Evolutionary conservation across 2,888 invertebrate species (phyloP).

Genomic region (Pristionchus fissidentatus): DNA sequence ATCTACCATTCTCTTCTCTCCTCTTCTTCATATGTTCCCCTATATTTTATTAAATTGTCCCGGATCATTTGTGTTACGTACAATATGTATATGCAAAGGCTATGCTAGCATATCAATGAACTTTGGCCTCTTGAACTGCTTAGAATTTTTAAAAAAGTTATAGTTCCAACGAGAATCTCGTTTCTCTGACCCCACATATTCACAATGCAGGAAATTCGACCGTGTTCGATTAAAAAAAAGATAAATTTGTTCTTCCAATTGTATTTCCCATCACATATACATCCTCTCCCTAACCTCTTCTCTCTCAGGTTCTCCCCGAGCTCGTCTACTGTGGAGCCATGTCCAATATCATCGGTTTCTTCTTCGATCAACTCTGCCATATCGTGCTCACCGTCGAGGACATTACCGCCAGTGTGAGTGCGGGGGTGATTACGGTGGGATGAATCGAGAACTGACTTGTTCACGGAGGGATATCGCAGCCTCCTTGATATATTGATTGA

Average conservation of each 20-base stretch:
- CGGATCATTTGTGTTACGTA: too few species aligned
- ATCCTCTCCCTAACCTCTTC: neutral
- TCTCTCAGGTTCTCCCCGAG: conserved; percentile 58
- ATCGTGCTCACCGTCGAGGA: conserved; percentile 60
- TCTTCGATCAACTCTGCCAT: conserved; percentile 60
- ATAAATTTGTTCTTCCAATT: neutral
- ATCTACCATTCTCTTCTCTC: too few species aligned
- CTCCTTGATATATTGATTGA: conserved; percentile 5
- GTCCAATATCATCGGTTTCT: conserved; percentile 66
- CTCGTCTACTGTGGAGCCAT: conserved; percentile 67
- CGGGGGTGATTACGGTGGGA: conserved; percentile 46
- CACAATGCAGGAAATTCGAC: neutral
- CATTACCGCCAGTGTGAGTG: conserved; percentile 54
- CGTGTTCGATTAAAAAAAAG: neutral
- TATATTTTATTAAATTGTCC: too few species aligned
- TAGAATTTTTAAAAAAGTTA: too few species aligned
- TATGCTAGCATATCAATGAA: too few species aligned
- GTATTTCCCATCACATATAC: neutral
- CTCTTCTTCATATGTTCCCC: too few species aligned
- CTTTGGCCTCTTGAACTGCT: too few species aligned
- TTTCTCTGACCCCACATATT: neutral
- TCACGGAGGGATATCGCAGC: too few species aligned
- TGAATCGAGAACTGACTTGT: neutral
- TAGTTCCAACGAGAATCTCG: neutral
- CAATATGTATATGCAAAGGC: too few species aligned